Evolutionary conservation across 1,140 invertebrate genomes (phyloP).

Genomic region (Brachionus angularis): DNA sequence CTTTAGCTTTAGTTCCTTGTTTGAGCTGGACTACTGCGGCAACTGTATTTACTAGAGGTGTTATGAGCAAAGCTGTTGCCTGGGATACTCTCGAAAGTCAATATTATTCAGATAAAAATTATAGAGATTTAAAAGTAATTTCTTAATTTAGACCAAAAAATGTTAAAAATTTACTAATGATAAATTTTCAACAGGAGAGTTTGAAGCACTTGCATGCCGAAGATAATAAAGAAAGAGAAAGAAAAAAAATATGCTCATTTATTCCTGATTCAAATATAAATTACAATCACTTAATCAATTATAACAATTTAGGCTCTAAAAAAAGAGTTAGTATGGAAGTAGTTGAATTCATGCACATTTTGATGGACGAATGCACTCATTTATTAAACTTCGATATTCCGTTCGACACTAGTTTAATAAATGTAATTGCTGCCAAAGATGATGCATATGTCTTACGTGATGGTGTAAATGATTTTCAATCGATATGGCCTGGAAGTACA

Average conservation of each 20-base stretch:
- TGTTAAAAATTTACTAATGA: too few species aligned
- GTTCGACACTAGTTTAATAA: constrained; percentile 77
- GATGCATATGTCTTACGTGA: constrained; percentile 88
- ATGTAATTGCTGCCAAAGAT: constrained; percentile 63
- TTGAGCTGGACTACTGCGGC: constrained; percentile 95
- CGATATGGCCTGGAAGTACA: constrained; percentile 83
- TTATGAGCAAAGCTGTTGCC: constrained; percentile 87
- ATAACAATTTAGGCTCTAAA: neutral
- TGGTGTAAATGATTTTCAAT: constrained; percentile 71
- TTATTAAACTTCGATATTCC: constrained; percentile 80
- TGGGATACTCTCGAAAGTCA: constrained; percentile 85
- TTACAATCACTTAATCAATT: constrained; percentile 9
- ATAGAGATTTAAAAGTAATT: constrained; percentile 52
- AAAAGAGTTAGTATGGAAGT: constrained; percentile 49
- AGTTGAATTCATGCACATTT: constrained; percentile 71
- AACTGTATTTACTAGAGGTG: constrained; percentile 88
- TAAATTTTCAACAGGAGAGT: neutral
- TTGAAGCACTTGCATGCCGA: constrained; percentile 24
- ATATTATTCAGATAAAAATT: constrained; percentile 76
- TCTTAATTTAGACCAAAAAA: too few species aligned
- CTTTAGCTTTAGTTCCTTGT: constrained; percentile 84
- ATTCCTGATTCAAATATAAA: constrained; percentile 21
- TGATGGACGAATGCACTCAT: constrained; percentile 98
- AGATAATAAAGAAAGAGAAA: constrained; percentile 3
- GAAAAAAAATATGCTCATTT: constrained; percentile 38